phyloP scores from a whole-genome alignment of 1,140 invertebrate genomes.

The Idris sp. region DNA sequence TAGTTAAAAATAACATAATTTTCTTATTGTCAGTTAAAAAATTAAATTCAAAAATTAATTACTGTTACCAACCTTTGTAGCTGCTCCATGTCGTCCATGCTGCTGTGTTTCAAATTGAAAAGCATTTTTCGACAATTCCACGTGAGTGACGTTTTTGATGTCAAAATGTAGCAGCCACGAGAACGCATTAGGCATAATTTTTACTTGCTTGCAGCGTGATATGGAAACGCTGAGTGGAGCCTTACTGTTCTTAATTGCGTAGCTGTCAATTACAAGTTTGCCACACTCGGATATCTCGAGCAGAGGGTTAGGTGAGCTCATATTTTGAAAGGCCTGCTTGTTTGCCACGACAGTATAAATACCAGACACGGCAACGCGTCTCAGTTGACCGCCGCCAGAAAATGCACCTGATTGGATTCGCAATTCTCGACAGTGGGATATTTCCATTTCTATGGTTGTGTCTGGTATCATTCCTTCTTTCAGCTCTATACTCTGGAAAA shows the following conservation, averaged over 20 bases:
- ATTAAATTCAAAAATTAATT: too few species aligned
- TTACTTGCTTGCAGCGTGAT: slow-evolving; percentile 79
- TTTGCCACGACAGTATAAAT: slow-evolving; percentile 77
- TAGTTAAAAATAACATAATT: too few species aligned
- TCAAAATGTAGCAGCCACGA: slow-evolving; percentile 81
- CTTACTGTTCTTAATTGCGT: slow-evolving; percentile 79
- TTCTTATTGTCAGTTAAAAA: slow-evolving; percentile 3
- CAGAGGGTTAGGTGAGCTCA: slow-evolving; percentile 77
- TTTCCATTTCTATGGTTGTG: slow-evolving; percentile 79
- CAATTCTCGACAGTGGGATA: slow-evolving; percentile 80
- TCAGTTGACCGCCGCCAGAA: slow-evolving; percentile 73
- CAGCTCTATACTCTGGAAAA: slow-evolving; percentile 79
- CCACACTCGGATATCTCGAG: slow-evolving; percentile 79
- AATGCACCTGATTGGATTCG: slow-evolving; percentile 79
- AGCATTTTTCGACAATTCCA: slow-evolving; percentile 80
- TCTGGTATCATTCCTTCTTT: slow-evolving; percentile 77
- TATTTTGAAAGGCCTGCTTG: slow-evolving; percentile 79
- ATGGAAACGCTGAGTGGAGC: slow-evolving; percentile 81
- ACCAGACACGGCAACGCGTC: slow-evolving; percentile 76
- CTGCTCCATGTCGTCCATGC: slow-evolving; percentile 78
- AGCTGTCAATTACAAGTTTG: slow-evolving; percentile 78
- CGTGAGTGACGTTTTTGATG: slow-evolving; percentile 78
- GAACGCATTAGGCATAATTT: slow-evolving; percentile 81
- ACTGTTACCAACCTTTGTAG: slow-evolving; percentile 77
- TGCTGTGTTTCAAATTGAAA: slow-evolving; percentile 82